Base-by-base conservation (phyloP, 2,113 vertebrate species). In the Sinosuthora webbiana region DNA sequence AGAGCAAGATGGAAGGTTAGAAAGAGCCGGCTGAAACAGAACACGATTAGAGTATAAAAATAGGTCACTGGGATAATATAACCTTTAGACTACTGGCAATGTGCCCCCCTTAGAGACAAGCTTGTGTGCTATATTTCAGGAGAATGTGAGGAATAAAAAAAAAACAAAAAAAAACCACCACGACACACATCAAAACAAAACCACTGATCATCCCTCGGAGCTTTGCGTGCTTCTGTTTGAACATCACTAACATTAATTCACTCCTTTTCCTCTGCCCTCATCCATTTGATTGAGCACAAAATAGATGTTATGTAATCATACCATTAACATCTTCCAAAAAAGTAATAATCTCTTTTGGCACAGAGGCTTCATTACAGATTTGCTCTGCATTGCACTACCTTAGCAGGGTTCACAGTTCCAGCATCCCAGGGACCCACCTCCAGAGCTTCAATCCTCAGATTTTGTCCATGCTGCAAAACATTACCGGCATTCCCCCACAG, bases 31-130 rank as follows among this genome's bases (percentile, higher is more conserved):
- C 62, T 95, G 94, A 95, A 92, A 94, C 69, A 73, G 83, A 95
- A 92, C 18, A 3, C 18, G 55, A 95, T 92, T 86, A 87, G 45
- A 93, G 92, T 93, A 94, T 94, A 96, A 97, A 96, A 97, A 96
- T 97, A 97, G 95, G 94, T 97, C 96, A 97, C 90, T 96, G 78
- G 95, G 93, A 96, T 94, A 97, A 97, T 91, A 95, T 96, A 97
- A 97, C 97, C 94, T 97, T 97, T 97, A 95, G 90, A 96, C 93
- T 97, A 37, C 7, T 97, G 95, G 96, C 95, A 96, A 39, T 15
- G 73, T 83, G 95, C 93, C 93, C 83, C 92, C 73, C 85, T 95
- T 76, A 84, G 92, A 97, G 92, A 76, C 94, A 73, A 74, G 92
- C 55, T 77, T 76, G 74, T 3, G 41, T 89, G 88, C 94, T 92